These are phyloP conservation scores for Papilio protenor DNA, from an alignment of 2,888 invertebrate genomes.

Conservation along the genomic window DNA sequence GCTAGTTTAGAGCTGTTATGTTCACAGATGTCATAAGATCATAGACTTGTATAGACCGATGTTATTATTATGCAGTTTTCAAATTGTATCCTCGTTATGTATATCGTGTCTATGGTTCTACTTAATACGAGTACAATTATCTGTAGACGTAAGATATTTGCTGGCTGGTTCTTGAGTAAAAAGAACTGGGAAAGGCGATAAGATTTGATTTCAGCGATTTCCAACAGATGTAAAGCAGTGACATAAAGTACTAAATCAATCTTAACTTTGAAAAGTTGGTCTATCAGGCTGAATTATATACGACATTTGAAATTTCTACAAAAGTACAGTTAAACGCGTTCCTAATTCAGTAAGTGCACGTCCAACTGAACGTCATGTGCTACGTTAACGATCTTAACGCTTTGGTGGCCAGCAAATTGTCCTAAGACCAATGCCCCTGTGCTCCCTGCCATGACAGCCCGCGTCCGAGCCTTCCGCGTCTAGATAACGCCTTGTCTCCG, in stretches of 20 bases:
- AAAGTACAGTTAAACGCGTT: constrained; percentile 28
- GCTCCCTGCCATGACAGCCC: constrained; percentile 77
- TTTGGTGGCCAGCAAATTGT: constrained; percentile 80
- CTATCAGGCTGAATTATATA: not conserved
- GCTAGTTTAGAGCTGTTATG: constrained; percentile 28
- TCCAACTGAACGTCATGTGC: constrained; percentile 69
- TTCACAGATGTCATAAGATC: not conserved
- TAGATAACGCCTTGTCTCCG: constrained; percentile 43
- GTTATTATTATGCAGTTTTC: not conserved
- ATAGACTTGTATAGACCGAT: not conserved
- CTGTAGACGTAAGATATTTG: not conserved
- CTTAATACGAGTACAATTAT: too few species aligned
- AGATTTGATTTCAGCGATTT: not conserved
- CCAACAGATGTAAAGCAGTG: too few species aligned
- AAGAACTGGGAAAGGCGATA: not conserved
- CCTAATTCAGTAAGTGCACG: constrained; percentile 50
- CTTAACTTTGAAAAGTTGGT: not conserved
- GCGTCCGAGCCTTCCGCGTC: constrained; percentile 74
- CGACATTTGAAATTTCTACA: constrained; percentile 7
- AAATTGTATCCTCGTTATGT: not conserved
- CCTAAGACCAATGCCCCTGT: constrained; percentile 79
- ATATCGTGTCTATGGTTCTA: not conserved
- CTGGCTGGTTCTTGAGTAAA: not conserved
- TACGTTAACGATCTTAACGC: constrained; percentile 81
- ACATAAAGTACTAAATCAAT: not conserved